phyloP scores from a whole-genome alignment of 2,888 invertebrate genomes.

The Calliphora vomitoria region DNA sequence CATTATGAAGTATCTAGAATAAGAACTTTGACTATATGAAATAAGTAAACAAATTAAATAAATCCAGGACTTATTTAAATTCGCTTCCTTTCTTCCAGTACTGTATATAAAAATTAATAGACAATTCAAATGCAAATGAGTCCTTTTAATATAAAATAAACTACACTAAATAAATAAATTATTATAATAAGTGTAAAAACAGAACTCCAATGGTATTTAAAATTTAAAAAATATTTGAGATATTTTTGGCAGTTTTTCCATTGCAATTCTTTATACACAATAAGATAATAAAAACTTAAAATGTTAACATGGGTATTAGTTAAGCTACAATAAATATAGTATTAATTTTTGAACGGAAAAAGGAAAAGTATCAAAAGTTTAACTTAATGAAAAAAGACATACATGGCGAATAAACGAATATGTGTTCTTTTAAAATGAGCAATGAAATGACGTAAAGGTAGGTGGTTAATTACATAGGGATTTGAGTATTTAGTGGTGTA shows the following conservation, averaged over 20 bases:
- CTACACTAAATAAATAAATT: neutral
- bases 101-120: neutral
- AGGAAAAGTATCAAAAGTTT: constrained; percentile 13
- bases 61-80: no score
- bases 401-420: constrained; percentile 47
- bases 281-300: no score
- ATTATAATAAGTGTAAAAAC: neutral
- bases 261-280: no score
- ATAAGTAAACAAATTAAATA: no score
- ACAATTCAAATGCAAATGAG: neutral
- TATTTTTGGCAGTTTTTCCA: no score
- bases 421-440: constrained; percentile 31
- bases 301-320: neutral
- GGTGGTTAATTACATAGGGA: constrained; percentile 66
- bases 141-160: neutral
- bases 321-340: neutral
- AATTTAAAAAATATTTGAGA: no score
- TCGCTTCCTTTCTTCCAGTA: no score
- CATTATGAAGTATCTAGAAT: no score
- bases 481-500: constrained; percentile 60
- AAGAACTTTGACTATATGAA: no score
- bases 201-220: neutral
- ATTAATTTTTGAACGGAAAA: neutral
- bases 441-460: constrained; percentile 58
- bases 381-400: constrained; percentile 57